Base-by-base conservation (phyloP, 1,140 invertebrate genomes). In the Conopomorpha cramerella region DNA sequence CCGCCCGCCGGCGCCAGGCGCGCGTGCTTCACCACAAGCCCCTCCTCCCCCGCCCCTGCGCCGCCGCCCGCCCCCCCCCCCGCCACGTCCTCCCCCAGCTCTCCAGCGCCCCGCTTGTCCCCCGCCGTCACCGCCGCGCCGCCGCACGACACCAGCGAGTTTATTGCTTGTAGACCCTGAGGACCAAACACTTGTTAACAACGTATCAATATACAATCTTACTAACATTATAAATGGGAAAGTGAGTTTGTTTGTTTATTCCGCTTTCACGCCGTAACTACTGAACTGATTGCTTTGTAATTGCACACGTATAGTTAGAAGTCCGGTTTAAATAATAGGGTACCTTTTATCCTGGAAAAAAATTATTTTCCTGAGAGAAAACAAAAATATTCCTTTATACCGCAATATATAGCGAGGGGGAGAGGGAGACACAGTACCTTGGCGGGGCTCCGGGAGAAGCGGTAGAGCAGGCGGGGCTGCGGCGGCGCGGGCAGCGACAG, bases 361-460 rank as follows among this genome's bases (percentile, higher is more conserved):
- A n/a, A 25, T n/a, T n/a, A n/a, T n/a, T n/a, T n/a, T n/a, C n/a
- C n/a, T n/a, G n/a, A n/a, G n/a, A n/a, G n/a, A n/a, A n/a, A n/a
- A n/a, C n/a, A n/a, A n/a, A n/a, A n/a, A n/a, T n/a, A n/a, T n/a
- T n/a, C n/a, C n/a, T n/a, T n/a, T n/a, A n/a, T n/a, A n/a, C n/a
- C n/a, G n/a, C 19, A 6, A 4, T 23, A 10, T 10, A 23, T 23
- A 23, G 19, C 4, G 19, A 23, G 10, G 19, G 19, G 4, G 10
- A 6, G 13, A 30, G 19, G 16, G 16, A 13, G 16, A 2, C 13
- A 18, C 12, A 2, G 61, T 79, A 93, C 91, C 84, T 94, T 93
- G 38, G 91, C 90, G 10, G 94, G 93, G 77, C 93, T 96, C 36
- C 86, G 83, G 63, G 87, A 91, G 64, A 98, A 94, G 44, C 86